Evolutionary conservation across 2,888 invertebrate genomes (phyloP).

Genomic region (Drosophila atripex): DNA sequence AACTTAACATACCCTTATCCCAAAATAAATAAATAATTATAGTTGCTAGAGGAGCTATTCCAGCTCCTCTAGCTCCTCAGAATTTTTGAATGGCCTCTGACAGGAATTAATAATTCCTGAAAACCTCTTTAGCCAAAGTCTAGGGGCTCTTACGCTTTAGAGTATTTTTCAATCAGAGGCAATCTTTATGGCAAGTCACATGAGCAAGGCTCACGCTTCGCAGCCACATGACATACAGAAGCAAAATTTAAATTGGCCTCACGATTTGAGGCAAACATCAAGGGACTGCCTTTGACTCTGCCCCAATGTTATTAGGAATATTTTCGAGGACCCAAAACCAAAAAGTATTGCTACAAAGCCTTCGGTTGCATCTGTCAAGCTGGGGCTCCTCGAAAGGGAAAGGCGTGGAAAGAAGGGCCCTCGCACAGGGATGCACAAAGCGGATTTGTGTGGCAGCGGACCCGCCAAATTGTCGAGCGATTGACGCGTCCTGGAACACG

Average conservation of each 20-base stretch:
- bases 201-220: slow-evolving; percentile 15
- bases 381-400: not conserved
- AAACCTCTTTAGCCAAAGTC: too few species aligned
- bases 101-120: too few species aligned
- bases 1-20: not conserved
- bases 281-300: slow-evolving; percentile 23
- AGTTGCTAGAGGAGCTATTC: not conserved
- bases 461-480: slow-evolving; percentile 58
- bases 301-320: slow-evolving; percentile 6
- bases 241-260: slow-evolving; percentile 36
- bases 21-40: not conserved
- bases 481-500: slow-evolving; percentile 57
- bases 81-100: too few species aligned
- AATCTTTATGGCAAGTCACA: slow-evolving; percentile 31
- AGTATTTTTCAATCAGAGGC: slow-evolving; percentile 25
- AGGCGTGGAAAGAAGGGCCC: not conserved
- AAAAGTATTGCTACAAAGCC: slow-evolving; percentile 19
- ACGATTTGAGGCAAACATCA: slow-evolving; percentile 26
- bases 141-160: not conserved
- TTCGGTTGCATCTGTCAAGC: slow-evolving; percentile 32
- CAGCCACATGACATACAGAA: slow-evolving; percentile 6
- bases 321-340: slow-evolving; percentile 10
- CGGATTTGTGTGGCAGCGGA: slow-evolving; percentile 31
- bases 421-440: slow-evolving; percentile 24
- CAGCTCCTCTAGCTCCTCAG: too few species aligned